phyloP scores from a whole-genome alignment of 2,888 invertebrate species.

The Erpobdella octoculata region DNA sequence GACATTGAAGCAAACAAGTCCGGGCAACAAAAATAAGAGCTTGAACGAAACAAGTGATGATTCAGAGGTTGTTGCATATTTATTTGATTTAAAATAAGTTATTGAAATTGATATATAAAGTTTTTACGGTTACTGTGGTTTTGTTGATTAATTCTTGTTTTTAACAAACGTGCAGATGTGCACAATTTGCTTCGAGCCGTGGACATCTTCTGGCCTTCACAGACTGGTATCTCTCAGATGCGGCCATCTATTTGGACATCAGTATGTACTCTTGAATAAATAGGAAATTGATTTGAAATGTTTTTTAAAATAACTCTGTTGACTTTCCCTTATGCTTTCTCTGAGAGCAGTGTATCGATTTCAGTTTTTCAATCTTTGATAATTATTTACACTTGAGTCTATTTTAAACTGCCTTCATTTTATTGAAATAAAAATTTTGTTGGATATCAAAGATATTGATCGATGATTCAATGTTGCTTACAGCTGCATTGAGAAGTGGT shows the following conservation, averaged over 20 bases:
- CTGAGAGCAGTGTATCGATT: no score
- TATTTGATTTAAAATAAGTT: no score
- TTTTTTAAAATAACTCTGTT: no score
- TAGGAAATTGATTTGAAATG: no score
- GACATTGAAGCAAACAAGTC: no score
- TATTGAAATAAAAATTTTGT: not conserved
- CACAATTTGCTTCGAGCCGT: constrained; percentile 78
- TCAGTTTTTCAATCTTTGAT: not conserved
- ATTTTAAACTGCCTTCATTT: not conserved
- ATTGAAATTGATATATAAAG: no score
- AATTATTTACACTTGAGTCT: not conserved
- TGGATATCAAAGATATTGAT: not conserved
- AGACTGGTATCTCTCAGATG: constrained; percentile 77
- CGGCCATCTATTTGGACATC: constrained; percentile 79
- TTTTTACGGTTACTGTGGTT: no score
- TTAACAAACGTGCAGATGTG: constrained; percentile 56
- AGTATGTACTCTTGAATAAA: constrained; percentile 43
- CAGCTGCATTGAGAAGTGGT: constrained; percentile 69
- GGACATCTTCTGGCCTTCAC: constrained; percentile 79
- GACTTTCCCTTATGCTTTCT: no score
- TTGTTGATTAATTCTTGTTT: no score
- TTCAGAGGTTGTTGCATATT: no score
- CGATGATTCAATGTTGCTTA: not conserved
- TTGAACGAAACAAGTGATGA: no score
- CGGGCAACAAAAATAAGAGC: no score